Evolutionary conservation across 1,140 invertebrate genomes (phyloP).

Genomic region (Lutraria rhynchaena): DNA sequence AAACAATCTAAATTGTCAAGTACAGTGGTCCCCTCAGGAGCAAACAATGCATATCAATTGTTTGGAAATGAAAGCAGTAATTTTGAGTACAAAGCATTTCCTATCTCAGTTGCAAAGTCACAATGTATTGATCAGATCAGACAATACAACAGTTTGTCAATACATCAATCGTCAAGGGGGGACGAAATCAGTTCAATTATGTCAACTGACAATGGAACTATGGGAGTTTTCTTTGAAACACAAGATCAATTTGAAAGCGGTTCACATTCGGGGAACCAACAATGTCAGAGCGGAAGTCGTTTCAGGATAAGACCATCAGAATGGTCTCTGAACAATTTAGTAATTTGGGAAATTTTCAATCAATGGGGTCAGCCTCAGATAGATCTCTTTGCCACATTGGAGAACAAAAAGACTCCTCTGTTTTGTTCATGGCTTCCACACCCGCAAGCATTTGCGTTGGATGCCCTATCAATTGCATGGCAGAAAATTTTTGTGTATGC

Average conservation of each 20-base stretch:
- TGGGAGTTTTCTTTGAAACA: conserved; percentile 34
- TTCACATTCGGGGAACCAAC: conserved; percentile 11
- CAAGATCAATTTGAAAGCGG: conserved; percentile 29
- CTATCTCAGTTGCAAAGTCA: conserved; percentile 19
- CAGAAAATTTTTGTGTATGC: conserved; percentile 38
- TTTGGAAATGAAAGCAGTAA: conserved; percentile 58
- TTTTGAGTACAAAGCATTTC: conserved; percentile 48
- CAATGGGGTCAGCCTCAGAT: conserved; percentile 44
- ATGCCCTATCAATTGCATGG: conserved; percentile 48
- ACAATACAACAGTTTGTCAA: conserved; percentile 47
- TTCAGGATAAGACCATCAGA: conserved; percentile 17
- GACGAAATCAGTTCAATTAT: conserved; percentile 28
- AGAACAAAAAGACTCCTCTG: conserved; percentile 45
- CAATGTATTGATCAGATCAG: conserved; percentile 48
- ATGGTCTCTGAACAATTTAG: conserved; percentile 41
- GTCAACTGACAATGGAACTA: conserved; percentile 28
- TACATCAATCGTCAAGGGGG: conserved; percentile 49
- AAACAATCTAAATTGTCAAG: conserved; percentile 34
- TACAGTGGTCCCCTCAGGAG: conserved; percentile 14
- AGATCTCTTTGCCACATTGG: conserved; percentile 46
- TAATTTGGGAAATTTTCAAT: conserved; percentile 31
- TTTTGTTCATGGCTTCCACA: conserved; percentile 38
- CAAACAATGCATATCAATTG: conserved; percentile 51
- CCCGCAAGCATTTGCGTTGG: conserved; percentile 41
- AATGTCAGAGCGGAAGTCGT: conserved; percentile 28